phyloP scores from a whole-genome alignment of 1,140 invertebrate genomes.

The Drosophila burlai region DNA sequence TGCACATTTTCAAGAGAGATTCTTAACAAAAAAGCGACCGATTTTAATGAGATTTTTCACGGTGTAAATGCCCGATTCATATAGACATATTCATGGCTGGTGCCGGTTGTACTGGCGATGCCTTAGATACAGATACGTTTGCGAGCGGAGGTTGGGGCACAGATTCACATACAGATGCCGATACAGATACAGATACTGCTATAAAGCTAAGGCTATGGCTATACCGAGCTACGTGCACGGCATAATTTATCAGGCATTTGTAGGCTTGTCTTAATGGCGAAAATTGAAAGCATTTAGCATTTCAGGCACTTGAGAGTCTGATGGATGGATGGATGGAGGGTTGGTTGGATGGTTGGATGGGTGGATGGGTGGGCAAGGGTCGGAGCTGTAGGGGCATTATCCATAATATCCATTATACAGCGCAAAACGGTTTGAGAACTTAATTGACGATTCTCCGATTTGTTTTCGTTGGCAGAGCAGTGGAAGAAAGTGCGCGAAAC shows the following conservation, averaged over 20 bases:
- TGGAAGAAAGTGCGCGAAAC: conserved; percentile 58
- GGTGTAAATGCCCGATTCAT: conserved; percentile 6
- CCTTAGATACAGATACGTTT: conserved; percentile 48
- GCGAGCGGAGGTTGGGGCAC: conserved; percentile 11
- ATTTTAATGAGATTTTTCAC: not conserved
- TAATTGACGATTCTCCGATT: conserved; percentile 68
- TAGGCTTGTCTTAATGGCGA: conserved; percentile 80
- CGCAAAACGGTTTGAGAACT: conserved; percentile 55
- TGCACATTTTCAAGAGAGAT: not conserved
- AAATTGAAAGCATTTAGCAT: conserved; percentile 72
- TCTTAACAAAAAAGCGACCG: not conserved
- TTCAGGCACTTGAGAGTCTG: conserved; percentile 64
- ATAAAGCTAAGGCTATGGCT: conserved; percentile 30
- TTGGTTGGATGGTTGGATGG: not conserved
- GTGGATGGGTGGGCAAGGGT: not conserved
- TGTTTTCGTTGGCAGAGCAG: conserved; percentile 4
- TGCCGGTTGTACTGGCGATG: conserved; percentile 11
- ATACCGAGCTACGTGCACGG: conserved; percentile 58
- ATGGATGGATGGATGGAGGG: not conserved
- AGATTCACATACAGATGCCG: conserved; percentile 9
- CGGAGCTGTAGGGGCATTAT: not conserved
- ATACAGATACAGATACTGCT: conserved; percentile 47
- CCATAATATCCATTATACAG: conserved; percentile 39
- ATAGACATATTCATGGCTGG: conserved; percentile 35
- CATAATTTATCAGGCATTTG: conserved; percentile 75